A percentile compares a stretch with the other conserved stretches of the same genome.
Conservation (phyloP, 2,797 vertebrate species). For the Glyptemys insculpta region DNA sequence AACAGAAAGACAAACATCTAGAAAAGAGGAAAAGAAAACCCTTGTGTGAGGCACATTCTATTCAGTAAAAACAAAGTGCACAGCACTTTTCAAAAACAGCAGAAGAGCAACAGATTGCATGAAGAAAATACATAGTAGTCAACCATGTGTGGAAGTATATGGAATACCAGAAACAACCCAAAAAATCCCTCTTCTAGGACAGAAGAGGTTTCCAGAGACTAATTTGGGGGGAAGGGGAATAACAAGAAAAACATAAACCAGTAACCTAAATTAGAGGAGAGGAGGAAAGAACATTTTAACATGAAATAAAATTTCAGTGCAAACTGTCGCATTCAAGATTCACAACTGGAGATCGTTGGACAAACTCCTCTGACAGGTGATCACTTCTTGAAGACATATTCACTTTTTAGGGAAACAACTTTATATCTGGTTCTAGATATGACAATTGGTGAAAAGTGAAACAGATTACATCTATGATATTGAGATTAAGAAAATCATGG, state of each 20-base stretch:
- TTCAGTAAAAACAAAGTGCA: neutral
- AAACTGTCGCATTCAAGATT: neutral
- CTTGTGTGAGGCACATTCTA: neutral
- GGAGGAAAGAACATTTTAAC: neutral
- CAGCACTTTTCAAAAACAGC: neutral
- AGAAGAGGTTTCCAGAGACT: neutral
- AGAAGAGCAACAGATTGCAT: conserved; percentile 32
- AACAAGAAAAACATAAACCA: neutral
- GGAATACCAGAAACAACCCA: neutral
- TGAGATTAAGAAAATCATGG: neutral
- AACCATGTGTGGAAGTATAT: neutral
- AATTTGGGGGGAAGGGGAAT: too few relatives aligned
- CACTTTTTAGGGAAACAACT: neutral
- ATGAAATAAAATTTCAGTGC: neutral
- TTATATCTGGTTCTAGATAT: neutral
- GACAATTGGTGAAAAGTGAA: neutral
- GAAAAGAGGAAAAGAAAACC: conserved; percentile 34
- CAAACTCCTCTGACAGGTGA: neutral
- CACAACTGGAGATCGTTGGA: neutral
- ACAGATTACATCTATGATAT: neutral
- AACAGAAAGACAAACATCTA: conserved; percentile 31
- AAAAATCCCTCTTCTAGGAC: neutral
- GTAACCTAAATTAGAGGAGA: neutral
- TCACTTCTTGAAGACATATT: neutral
- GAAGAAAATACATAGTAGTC: conserved; percentile 27